These are phyloP conservation scores for Octodon degus DNA, from an alignment of 2,113 vertebrate species.

Conservation along the genomic window DNA sequence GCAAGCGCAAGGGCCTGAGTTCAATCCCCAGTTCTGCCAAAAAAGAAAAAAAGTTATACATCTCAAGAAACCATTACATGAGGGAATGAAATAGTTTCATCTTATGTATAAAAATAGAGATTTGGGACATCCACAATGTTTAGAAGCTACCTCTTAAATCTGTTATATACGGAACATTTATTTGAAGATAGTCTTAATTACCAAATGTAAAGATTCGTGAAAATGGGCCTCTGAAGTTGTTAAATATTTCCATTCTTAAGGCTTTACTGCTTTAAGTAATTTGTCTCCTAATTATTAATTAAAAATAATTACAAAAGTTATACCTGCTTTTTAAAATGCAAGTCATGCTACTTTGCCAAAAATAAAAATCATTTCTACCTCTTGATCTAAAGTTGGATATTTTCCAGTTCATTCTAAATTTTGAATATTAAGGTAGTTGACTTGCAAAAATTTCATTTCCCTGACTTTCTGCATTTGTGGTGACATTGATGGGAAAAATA, in stretches of 20 bases:
- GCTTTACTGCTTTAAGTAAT: conserved; percentile 52
- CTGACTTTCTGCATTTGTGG: not conserved
- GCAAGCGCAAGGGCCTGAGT: too few relatives aligned
- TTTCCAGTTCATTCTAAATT: conserved; percentile 47
- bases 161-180: conserved; percentile 79
- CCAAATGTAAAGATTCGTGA: conserved; percentile 71
- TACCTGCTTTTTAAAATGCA: conserved; percentile 10
- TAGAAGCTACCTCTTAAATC: conserved; percentile 78
- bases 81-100: conserved; percentile 67
- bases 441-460: conserved; percentile 35
- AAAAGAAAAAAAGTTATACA: conserved; percentile 65
- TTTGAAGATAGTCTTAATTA: conserved; percentile 81
- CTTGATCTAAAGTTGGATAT: conserved; percentile 16
- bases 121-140: conserved; percentile 77
- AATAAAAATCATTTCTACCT: not conserved
- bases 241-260: conserved; percentile 63
- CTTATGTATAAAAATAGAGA: conserved; percentile 77
- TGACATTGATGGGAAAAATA: not conserved
- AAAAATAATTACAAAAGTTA: conserved; percentile 31
- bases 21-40: too few relatives aligned
- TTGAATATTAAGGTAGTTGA: conserved; percentile 62
- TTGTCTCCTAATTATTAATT: conserved; percentile 49
- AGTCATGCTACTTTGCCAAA: not conserved
- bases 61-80: conserved; percentile 62
- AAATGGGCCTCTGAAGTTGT: conserved; percentile 60